Evolutionary conservation across 1,140 invertebrate species (phyloP).

Genomic region (Antheraea pernyi): DNA sequence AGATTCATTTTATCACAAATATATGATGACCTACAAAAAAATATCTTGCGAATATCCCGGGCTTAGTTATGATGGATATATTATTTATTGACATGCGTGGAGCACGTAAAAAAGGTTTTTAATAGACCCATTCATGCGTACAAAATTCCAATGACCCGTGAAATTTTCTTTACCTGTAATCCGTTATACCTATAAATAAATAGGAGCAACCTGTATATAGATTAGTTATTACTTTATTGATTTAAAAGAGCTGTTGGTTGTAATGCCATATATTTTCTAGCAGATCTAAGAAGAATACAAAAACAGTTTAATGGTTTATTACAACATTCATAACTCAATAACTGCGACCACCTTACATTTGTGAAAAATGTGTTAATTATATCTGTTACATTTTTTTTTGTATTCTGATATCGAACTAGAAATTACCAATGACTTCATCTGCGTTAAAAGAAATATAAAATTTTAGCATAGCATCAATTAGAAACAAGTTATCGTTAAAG

Average conservation of each 20-base stretch:
- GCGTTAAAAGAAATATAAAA: too few relatives aligned
- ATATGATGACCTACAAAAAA: not conserved
- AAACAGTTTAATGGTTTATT: too few relatives aligned
- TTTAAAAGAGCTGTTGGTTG: not conserved
- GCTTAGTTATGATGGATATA: not conserved
- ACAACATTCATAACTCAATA: too few relatives aligned
- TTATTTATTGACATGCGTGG: slow-evolving; percentile 1
- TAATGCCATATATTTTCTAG: not conserved
- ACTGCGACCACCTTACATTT: too few relatives aligned
- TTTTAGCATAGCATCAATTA: too few relatives aligned
- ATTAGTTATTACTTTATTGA: not conserved
- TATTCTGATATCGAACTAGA: too few relatives aligned
- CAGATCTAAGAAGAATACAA: too few relatives aligned
- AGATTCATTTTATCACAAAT: not conserved
- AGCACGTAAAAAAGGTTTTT: slow-evolving; percentile 4
- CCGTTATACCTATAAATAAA: slow-evolving; percentile 7
- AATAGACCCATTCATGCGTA: slow-evolving; percentile 21
- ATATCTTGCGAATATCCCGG: not conserved
- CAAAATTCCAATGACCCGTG: slow-evolving; percentile 29
- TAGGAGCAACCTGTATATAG: slow-evolving; percentile 3
- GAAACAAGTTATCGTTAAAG: too few relatives aligned
- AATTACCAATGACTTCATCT: too few relatives aligned
- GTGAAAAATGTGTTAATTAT: too few relatives aligned
- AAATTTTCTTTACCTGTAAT: slow-evolving; percentile 21
- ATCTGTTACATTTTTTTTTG: too few relatives aligned